Evolutionary conservation across 2,888 invertebrate species (phyloP).

Genomic region (Phytoseiulus persimilis): DNA sequence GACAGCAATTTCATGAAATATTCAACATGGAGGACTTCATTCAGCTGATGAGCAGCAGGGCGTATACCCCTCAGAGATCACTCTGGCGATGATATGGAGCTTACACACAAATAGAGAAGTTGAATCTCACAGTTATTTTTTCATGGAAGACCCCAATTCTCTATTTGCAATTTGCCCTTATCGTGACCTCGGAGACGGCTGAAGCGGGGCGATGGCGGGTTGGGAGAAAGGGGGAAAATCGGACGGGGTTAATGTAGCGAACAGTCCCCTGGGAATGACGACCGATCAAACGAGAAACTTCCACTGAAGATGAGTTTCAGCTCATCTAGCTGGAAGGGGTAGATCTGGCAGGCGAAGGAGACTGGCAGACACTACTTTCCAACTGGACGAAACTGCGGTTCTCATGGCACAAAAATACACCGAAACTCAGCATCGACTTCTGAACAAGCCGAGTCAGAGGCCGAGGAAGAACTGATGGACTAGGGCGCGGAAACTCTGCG

Average conservation of each 20-base stretch:
- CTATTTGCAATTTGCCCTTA: constrained; percentile 27
- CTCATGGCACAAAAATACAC: neutral
- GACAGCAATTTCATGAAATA: neutral
- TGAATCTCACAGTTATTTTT: constrained; percentile 25
- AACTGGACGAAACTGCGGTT: constrained; percentile 16
- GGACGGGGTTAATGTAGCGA: no score
- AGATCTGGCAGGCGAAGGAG: constrained; percentile 23
- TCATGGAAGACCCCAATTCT: constrained; percentile 35
- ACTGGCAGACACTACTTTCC: constrained; percentile 30
- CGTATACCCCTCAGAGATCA: neutral
- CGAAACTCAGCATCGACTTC: neutral
- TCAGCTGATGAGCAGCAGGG: neutral
- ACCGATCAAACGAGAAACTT: neutral
- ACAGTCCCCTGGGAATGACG: no score
- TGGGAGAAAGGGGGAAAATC: neutral
- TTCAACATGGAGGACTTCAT: neutral
- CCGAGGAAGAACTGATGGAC: neutral
- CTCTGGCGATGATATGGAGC: neutral
- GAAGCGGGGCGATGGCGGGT: neutral
- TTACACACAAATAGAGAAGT: constrained; percentile 37
- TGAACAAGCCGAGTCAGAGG: neutral
- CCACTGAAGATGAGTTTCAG: neutral
- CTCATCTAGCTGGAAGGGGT: constrained; percentile 37
- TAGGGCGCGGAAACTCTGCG: neutral
- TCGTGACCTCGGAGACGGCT: neutral